Evolutionary conservation across 2,113 vertebrate species (phyloP), one percentile per base, ranked within the genome.

Genomic region (Crotophaga sulcirostris): DNA sequence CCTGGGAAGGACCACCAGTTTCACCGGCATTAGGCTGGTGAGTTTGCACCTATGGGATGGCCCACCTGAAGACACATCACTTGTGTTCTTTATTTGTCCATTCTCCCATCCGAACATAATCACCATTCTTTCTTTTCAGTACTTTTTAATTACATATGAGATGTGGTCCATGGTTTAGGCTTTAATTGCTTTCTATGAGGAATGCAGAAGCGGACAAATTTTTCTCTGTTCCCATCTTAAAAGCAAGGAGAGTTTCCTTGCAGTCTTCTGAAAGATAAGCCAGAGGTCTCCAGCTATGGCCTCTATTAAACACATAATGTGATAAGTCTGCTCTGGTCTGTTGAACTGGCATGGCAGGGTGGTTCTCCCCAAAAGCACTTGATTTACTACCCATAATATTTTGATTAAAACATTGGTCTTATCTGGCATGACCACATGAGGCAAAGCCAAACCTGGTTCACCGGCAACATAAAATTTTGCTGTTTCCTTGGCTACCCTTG

Each of bases 381-480:
- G 81, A 84, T 93, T 93, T 92, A 69, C 67, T 83, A 21, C 45
- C 25, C 34, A 18, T 33, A 66, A 73, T 74, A 86, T 77, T 85
- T 73, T 92, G 70, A 80, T 96, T 87, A 91, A 94, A 94, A 95
- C 83, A 88, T 83, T 76, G 78, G 36, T 66, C 75, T 93, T 94
- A 90, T 90, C 94, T 94, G 63, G 45, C 67, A 44, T 0, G 2
- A 44, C 90, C 78, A 76, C 31, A 49, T 2, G 42, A 93, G 55
- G 79, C 63, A 96, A 67, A 90, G 79, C 49, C 45, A 77, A 88
- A 77, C 63, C 45, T 42, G n/a, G 38, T 66, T 73, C 2, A 1
- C 40, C 0, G 1, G 42, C 36, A 83, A 3, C 28, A 83, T 66
- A 26, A 86, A 77, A 51, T 13, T 45, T 62, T 77, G 62, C 79